Percentiles rank a stretch among this genome's conserved stretches.
phyloP scores from a whole-genome alignment of 1,140 invertebrate genomes.

The Diabrotica undecimpunctata region DNA sequence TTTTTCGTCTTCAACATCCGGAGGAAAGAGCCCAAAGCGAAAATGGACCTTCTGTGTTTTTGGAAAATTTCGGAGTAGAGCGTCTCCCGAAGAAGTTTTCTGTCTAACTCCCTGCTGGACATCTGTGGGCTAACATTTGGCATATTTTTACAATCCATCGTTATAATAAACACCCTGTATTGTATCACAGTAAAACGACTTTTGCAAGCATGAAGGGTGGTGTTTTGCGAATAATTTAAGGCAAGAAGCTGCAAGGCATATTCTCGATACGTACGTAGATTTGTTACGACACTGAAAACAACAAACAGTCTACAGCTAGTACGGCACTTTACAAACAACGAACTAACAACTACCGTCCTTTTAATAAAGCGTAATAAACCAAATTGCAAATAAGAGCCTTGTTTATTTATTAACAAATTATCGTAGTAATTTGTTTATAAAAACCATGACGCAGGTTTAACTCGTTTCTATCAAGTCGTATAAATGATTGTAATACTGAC shows the following conservation, averaged over 20 bases:
- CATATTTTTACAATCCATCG: slow-evolving; percentile 36
- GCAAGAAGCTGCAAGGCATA: slow-evolving; percentile 17
- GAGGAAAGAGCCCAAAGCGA: slow-evolving; percentile 73
- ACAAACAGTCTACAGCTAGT: slow-evolving; percentile 11
- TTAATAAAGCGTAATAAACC: slow-evolving; percentile 9
- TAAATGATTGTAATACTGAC: slow-evolving; percentile 30
- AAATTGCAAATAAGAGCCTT: slow-evolving; percentile 21
- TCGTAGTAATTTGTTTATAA: slow-evolving; percentile 15
- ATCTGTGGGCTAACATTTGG: slow-evolving; percentile 24
- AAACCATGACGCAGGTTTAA: slow-evolving; percentile 12
- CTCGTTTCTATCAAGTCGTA: slow-evolving; percentile 12
- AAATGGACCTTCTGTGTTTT: slow-evolving; percentile 72
- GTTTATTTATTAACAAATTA: slow-evolving; percentile 22
- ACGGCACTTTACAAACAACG: slow-evolving; percentile 4
- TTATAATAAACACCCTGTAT: slow-evolving; percentile 19
- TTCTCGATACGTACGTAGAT: slow-evolving; percentile 18
- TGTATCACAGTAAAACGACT: slow-evolving; percentile 21
- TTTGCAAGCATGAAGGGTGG: slow-evolving; percentile 22
- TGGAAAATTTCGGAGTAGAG: slow-evolving; percentile 78
- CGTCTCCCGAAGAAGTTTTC: slow-evolving; percentile 70
- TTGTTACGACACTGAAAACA: slow-evolving; percentile 4
- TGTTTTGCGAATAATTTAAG: slow-evolving; percentile 13
- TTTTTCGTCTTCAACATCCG: slow-evolving; percentile 76
- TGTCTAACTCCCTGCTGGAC: slow-evolving; percentile 49
- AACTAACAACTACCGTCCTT: neutral